Percentiles rank a stretch among this genome's conserved stretches.
These are phyloP conservation scores for Acrobasis consociella DNA, from an alignment of 2,888 invertebrate species.

Conservation along the genomic window DNA sequence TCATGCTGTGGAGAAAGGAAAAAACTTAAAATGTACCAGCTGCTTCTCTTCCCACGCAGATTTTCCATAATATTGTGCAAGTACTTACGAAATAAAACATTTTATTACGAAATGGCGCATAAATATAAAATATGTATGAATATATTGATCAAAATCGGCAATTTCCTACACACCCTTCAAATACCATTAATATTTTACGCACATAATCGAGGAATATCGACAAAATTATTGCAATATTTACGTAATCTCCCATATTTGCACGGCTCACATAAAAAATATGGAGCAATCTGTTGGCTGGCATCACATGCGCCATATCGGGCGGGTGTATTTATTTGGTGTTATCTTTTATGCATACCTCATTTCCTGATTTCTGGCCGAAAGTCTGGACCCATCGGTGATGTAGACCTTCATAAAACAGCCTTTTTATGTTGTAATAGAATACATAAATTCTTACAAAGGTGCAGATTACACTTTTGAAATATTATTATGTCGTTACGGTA, in stretches of 20 bases:
- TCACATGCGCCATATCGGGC: constrained; percentile 5
- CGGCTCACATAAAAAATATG: constrained; percentile 32
- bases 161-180: constrained; percentile 25
- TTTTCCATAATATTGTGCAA: no score
- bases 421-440: constrained; percentile 9
- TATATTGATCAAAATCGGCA: background rate
- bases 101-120: no score
- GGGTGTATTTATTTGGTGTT: constrained; percentile 40
- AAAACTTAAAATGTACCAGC: no score
- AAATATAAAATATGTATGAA: background rate
- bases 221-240: constrained; percentile 39
- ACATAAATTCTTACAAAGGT: background rate
- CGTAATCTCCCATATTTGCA: constrained; percentile 41
- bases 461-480: background rate
- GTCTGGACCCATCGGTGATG: constrained; percentile 6
- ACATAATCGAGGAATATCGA: constrained; percentile 33
- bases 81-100: no score
- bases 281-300: constrained; percentile 9
- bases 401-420: constrained; percentile 14
- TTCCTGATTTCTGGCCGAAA: constrained; percentile 36
- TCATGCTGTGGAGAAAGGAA: no score
- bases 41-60: no score
- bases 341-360: constrained; percentile 57
- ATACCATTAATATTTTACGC: constrained; percentile 41
- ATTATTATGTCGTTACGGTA: no score